Conservation (phyloP, 2,113 vertebrate species). For the Sinocyclocheilus grahami region DNA sequence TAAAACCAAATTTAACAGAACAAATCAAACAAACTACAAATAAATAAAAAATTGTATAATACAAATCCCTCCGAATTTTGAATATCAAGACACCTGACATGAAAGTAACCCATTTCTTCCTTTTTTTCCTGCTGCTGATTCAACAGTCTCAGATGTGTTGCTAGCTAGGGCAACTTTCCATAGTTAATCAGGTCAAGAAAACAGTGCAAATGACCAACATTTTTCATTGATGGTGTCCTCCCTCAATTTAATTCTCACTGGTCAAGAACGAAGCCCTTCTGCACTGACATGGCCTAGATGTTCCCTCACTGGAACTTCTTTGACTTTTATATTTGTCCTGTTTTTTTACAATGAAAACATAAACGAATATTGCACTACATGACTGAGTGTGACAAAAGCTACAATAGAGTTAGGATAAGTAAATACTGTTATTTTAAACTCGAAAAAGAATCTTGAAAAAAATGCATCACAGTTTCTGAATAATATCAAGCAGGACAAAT, state of each 20-base stretch:
- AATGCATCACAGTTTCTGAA: not conserved
- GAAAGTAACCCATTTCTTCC: slow-evolving; percentile 12
- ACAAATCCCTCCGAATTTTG: not conserved
- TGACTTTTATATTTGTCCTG: not conserved
- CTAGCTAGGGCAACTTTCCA: not conserved
- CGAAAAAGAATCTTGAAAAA: not conserved
- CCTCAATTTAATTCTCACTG: slow-evolving; percentile 10
- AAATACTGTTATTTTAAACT: not conserved
- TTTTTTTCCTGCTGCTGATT: not conserved
- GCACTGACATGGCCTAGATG: not conserved
- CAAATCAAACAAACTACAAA: not conserved
- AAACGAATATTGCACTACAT: not conserved
- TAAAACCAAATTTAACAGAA: not conserved
- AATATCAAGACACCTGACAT: not conserved
- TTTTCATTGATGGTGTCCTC: slow-evolving; percentile 31
- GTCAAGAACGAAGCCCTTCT: not conserved
- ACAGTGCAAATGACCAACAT: slow-evolving; percentile 21
- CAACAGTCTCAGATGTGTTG: not conserved
- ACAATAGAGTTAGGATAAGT: not conserved
- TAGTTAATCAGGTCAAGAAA: slow-evolving; percentile 27
- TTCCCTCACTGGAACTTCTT: not conserved
- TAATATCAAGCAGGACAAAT: not conserved
- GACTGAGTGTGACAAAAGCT: not conserved
- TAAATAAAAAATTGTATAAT: not conserved
- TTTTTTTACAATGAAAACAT: not conserved